Base-by-base conservation (phyloP, 92 coral and sea anemone species). In the Ricordea florida region DNA sequence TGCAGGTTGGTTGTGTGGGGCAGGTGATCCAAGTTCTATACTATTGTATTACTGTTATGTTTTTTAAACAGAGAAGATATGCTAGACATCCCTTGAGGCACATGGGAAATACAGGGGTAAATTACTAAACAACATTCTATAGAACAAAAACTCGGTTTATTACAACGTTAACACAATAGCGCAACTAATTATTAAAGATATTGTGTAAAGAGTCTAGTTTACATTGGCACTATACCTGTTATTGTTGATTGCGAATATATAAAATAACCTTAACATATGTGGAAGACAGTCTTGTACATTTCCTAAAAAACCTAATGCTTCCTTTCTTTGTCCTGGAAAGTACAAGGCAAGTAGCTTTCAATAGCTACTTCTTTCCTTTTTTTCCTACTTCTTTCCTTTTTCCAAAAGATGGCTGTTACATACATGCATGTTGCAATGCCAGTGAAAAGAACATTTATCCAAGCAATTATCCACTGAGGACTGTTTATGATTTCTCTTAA, bases 391-490 rank as follows among this genome's bases (percentile, higher is more conserved):
- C n/a, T n/a, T n/a, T n/a, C n/a, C n/a, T n/a, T n/a, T n/a, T n/a
- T n/a, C n/a, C n/a, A n/a, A n/a, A n/a, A n/a, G n/a, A 46, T 46
- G 52, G 22, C 52, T 46, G 52, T 46, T 23, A 69, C 49, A 61
- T 36, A 61, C 61, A 69, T 31, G 46, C 49, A 68, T 20, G 62
- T 31, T 49, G 60, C 62, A 37, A 50, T 49, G 7, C 76, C 62
- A 20, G 76, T 49, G 43, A 68, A 68, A 30, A 33, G 47, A 17
- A 69, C 44, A 18, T 50, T 31, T 20, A 69, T 31, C 62, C 62
- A 69, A 34, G 62, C 76, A 34, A 47, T 69, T 20, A 69, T 26
- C 62, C 62, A 69, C 47, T 69, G 61, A 7, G 62, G 44, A 51
- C 76, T 69, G 14, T 69, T 20, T 3, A 69, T 69, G 25, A 50